Evolutionary conservation across 37 sponge, comb jelly and placozoan species (phyloP).

Genomic region (Haliclona indistincta): DNA sequence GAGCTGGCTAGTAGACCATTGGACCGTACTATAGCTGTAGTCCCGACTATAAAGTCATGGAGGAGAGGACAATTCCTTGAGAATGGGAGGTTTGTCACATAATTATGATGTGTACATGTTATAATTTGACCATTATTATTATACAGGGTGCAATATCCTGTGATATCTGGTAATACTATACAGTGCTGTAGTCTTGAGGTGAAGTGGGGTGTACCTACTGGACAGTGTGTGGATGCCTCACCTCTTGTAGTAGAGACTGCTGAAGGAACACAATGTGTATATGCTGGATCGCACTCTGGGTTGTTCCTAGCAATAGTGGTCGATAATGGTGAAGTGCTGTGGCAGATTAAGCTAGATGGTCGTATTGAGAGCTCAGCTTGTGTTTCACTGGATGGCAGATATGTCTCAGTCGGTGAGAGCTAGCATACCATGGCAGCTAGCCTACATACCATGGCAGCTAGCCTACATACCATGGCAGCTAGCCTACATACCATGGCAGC

Average conservation of each 20-base stretch:
- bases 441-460: too few species aligned
- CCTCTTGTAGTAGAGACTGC: conserved; percentile 67
- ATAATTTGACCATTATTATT: too few species aligned
- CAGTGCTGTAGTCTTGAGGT: too few species aligned
- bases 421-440: too few species aligned
- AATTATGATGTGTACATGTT: too few species aligned
- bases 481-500: too few species aligned
- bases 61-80: conserved; percentile 18
- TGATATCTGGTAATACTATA: too few species aligned
- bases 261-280: conserved; percentile 14
- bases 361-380: conserved; percentile 85
- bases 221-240: conserved; percentile 90
- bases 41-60: conserved; percentile 20
- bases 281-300: conserved; percentile 85
- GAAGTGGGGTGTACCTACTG: conserved; percentile 66
- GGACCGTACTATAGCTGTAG: too few species aligned
- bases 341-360: conserved; percentile 64
- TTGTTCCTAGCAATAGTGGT: conserved; percentile 54
- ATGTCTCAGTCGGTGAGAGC: conserved; percentile 76
- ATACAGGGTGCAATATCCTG: too few species aligned
- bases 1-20: too few species aligned
- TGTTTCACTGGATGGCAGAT: conserved; percentile 64
- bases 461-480: too few species aligned
- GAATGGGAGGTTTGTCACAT: conserved; percentile 23
- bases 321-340: conserved; percentile 45